A percentile compares a stretch with the other conserved stretches of the same genome.
Conservation (phyloP, 2,113 vertebrate species). For the Pygoscelis antarcticus region DNA sequence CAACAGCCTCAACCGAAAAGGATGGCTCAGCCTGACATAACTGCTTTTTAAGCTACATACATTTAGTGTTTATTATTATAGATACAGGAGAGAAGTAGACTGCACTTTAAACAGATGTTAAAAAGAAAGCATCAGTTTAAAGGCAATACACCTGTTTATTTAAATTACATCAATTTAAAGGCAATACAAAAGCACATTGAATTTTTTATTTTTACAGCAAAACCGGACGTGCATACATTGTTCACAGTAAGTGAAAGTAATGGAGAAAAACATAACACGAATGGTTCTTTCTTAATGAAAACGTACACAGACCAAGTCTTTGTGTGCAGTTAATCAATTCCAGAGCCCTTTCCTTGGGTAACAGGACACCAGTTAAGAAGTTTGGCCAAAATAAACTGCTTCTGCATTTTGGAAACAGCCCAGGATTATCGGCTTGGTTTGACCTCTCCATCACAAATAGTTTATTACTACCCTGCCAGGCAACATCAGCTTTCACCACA, state of each 20-base stretch:
- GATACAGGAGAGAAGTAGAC: neutral
- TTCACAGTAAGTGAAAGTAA: neutral
- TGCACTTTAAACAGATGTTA: neutral
- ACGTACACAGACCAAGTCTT: neutral
- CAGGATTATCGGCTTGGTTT: slow-evolving; percentile 2
- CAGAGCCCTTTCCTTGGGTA: slow-evolving; percentile 35
- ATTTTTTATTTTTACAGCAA: neutral
- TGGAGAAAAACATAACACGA: neutral
- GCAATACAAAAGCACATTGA: neutral
- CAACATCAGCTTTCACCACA: neutral
- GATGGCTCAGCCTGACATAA: neutral
- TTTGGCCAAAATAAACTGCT: slow-evolving; percentile 42
- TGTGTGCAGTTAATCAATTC: slow-evolving; percentile 36
- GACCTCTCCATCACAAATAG: slow-evolving; percentile 10
- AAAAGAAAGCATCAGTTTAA: neutral
- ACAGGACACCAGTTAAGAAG: slow-evolving; percentile 4
- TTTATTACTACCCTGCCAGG: neutral
- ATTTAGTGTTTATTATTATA: neutral
- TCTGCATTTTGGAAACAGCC: slow-evolving; percentile 15
- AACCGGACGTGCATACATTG: fast-evolving
- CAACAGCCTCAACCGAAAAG: neutral
- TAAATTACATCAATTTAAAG: neutral
- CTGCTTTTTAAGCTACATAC: neutral
- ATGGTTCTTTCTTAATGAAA: neutral
- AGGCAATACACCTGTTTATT: neutral